Conservation (phyloP, 2,113 vertebrate species). For the Prunella fulvescens region DNA sequence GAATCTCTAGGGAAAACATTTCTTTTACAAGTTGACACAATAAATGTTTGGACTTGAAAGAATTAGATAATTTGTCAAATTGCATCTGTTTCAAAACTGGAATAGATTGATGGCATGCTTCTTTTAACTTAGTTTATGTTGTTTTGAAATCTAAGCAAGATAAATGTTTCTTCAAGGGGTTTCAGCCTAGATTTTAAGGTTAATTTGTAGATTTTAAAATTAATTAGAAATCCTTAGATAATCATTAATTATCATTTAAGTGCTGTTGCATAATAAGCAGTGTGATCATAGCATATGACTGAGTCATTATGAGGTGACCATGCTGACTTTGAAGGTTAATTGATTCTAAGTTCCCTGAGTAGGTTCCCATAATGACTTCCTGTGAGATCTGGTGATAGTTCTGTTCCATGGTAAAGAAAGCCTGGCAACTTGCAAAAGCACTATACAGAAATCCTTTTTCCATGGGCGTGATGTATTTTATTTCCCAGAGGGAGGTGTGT, state of each 20-base stretch:
- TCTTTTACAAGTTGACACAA: background rate
- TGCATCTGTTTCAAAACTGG: background rate
- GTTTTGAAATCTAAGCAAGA: background rate
- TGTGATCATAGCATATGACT: background rate
- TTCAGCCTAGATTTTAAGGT: background rate
- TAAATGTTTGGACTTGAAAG: background rate
- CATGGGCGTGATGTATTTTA: background rate
- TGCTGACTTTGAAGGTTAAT: constrained; percentile 15
- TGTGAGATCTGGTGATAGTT: background rate
- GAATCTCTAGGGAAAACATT: background rate
- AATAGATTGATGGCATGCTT: background rate
- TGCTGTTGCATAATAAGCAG: background rate
- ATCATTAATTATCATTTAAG: background rate
- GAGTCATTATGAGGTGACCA: background rate
- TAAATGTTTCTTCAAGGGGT: background rate
- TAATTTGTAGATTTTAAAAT: background rate
- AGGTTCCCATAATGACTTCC: constrained; percentile 11
- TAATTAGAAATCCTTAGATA: background rate
- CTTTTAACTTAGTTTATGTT: background rate
- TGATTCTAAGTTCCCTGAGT: background rate
- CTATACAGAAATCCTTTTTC: background rate
- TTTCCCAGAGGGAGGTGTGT: background rate
- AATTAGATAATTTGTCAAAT: background rate
- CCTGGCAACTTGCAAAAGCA: background rate
- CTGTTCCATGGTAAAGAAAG: background rate